A percentile compares a stretch with the other conserved stretches of the same genome.
These are phyloP conservation scores for Leucania comma DNA, from an alignment of 2,888 invertebrate genomes.

Conservation along the genomic window DNA sequence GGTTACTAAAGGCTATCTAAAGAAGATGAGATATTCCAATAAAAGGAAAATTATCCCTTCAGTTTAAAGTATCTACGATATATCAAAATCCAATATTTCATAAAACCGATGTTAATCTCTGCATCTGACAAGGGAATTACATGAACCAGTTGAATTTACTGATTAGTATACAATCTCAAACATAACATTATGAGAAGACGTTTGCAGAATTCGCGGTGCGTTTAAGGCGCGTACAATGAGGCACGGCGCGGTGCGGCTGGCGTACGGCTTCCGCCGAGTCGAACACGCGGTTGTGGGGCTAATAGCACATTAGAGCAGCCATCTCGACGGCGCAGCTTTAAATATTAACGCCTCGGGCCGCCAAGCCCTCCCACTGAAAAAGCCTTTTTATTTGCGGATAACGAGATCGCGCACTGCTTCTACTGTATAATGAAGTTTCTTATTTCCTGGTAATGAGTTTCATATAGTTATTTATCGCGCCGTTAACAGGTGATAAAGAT, in stretches of 20 bases:
- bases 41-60: neutral
- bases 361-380: slow-evolving; percentile 76
- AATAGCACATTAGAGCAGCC: slow-evolving; percentile 86
- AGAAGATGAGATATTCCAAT: neutral
- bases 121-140: neutral
- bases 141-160: neutral
- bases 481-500: slow-evolving; percentile 67
- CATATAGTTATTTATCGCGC: slow-evolving; percentile 75
- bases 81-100: neutral
- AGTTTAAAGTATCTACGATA: neutral
- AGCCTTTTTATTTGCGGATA: slow-evolving; percentile 84
- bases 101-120: neutral
- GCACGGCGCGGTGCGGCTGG: slow-evolving; percentile 29
- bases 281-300: slow-evolving; percentile 77
- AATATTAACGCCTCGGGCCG: slow-evolving; percentile 82
- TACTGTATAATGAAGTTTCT: slow-evolving; percentile 82
- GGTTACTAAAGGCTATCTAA: neutral
- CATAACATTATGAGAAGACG: slow-evolving; percentile 30
- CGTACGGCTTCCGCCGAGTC: slow-evolving; percentile 65
- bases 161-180: slow-evolving; percentile 18
- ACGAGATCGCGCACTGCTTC: slow-evolving; percentile 79
- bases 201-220: slow-evolving; percentile 31
- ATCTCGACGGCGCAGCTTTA: slow-evolving; percentile 80
- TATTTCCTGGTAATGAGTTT: slow-evolving; percentile 81
- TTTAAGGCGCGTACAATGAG: slow-evolving; percentile 26